Conservation (phyloP, 2,113 vertebrate genomes). For the Oreotrochilus melanogaster region DNA sequence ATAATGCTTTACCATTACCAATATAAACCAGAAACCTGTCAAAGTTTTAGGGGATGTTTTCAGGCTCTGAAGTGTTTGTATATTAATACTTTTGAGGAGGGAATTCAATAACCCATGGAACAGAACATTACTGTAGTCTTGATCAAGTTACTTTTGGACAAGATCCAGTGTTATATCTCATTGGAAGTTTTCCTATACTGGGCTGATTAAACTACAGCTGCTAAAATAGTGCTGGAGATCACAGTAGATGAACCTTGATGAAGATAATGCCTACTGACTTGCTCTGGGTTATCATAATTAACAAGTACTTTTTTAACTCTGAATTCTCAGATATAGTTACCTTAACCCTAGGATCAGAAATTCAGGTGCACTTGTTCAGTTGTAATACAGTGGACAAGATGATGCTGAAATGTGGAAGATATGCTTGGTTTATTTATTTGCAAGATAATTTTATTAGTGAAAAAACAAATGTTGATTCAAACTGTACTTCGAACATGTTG, state of each 20-base stretch:
- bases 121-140: not conserved
- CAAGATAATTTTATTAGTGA: not conserved
- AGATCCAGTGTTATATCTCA: not conserved
- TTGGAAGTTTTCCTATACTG: not conserved
- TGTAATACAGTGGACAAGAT: not conserved
- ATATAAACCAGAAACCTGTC: not conserved
- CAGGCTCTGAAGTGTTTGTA: not conserved
- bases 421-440: not conserved
- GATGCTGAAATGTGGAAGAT: not conserved
- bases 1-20: not conserved
- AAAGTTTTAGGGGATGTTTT: not conserved
- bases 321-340: not conserved
- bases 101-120: not conserved
- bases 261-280: slow-evolving; percentile 14
- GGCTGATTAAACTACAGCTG: not conserved
- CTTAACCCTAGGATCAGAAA: not conserved
- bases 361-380: not conserved
- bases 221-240: not conserved
- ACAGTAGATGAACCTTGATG: not conserved
- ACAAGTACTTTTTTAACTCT: not conserved
- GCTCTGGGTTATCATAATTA: not conserved
- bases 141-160: not conserved
- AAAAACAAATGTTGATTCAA: not conserved
- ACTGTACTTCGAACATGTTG: not conserved
- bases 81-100: not conserved